Base-by-base conservation (phyloP, 1,140 invertebrate genomes). In the Hydropsyche tenuis region DNA sequence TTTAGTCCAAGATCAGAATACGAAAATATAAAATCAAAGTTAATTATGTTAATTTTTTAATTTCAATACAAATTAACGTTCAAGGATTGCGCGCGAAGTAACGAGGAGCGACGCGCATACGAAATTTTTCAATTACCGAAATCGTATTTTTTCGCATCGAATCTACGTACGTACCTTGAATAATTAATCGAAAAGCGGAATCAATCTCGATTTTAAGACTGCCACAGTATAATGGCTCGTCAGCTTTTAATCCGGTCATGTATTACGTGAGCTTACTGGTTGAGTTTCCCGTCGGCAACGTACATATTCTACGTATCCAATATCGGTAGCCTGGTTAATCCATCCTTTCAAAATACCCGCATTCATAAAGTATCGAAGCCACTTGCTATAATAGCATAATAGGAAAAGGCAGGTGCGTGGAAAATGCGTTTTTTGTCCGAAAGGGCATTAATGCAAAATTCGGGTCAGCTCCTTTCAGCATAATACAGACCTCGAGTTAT, bases 201-300 rank as follows among this genome's bases (percentile, higher is more conserved):
- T 60, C 56, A 60, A 60, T 60, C 56, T 60, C 56, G 56, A 60
- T 60, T 60, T 60, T 27, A 60, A 60, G 56, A 53, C 23, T 14
- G 23, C 3, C 56, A 14, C 20, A 37, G 7, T 23, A 20, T 60
- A 60, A 25, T 23, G 56, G 56, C 23, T 60, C 56, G 22, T 60
- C 56, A 60, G 56, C 56, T 60, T 60, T 60, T 60, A 60, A 60
- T 60, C 56, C 56, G 7, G 2, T 23, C 23, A 60, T 60, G 56
- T 60, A 60, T 60, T 60, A 60, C 56, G 56, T 60, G 56, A 60
- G 56, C 56, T 60, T 60, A 60, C 22, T 60, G 56, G 22, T 16
- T 48, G 23, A 37, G 30, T 37, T 37, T 3, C 30, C 3, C 30
- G 30, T 37, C 30, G 30, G 30, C 3, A 37, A 37, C 30, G 30